Conservation (phyloP, 1,140 invertebrate genomes). For the Cotesia vestalis region DNA sequence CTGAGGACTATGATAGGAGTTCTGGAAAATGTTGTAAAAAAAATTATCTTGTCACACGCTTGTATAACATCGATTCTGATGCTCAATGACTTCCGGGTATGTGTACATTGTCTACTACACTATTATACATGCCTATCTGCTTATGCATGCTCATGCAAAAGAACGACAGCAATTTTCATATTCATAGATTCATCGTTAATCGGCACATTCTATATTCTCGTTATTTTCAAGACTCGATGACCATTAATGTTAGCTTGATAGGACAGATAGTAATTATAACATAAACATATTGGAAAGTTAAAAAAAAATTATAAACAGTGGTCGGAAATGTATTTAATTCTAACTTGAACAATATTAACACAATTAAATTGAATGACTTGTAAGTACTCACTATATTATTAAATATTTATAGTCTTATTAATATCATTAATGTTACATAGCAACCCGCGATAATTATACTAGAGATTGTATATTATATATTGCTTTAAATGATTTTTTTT, state of each 20-base stretch:
- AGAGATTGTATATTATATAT: no score
- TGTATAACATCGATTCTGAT: constrained; percentile 2
- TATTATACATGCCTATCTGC: neutral
- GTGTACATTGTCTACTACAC: neutral
- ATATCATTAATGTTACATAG: no score
- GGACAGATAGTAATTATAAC: constrained; percentile 4
- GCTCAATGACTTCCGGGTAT: constrained; percentile 25
- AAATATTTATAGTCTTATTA: no score
- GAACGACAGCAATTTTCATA: constrained; percentile 50
- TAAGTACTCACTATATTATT: no score
- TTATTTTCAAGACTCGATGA: constrained; percentile 14
- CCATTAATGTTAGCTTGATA: constrained; percentile 15
- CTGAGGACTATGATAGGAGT: no score
- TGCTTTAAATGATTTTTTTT: no score
- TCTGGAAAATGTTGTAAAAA: neutral
- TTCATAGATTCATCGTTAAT: constrained; percentile 61
- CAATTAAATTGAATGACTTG: no score
- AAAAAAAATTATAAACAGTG: neutral
- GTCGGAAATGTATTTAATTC: neutral
- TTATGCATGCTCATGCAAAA: constrained; percentile 17
- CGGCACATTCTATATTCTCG: constrained; percentile 29
- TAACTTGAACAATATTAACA: no score
- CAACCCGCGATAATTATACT: no score
- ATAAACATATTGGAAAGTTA: neutral
- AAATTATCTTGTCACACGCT: constrained; percentile 1